phyloP scores from a whole-genome alignment of 2,888 invertebrate species.

The Petrolisthes manimaculis region DNA sequence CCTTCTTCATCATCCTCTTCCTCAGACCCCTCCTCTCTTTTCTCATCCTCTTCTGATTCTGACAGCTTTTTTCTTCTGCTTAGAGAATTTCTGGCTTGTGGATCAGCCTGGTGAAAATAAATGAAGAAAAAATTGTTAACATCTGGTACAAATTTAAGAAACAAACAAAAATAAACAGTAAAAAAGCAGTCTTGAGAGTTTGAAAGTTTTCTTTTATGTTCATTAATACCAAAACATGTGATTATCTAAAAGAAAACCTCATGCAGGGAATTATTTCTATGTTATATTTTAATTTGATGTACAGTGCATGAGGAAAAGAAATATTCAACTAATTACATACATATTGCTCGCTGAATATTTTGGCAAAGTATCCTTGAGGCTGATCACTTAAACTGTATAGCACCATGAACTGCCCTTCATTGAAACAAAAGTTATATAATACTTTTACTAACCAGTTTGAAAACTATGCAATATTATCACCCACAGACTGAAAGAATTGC shows the following conservation, averaged over 20 bases:
- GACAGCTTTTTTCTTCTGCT: conserved; percentile 48
- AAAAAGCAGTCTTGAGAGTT: neutral
- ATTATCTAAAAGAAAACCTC: no score
- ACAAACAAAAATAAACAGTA: neutral
- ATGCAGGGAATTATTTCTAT: no score
- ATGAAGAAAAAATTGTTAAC: no score
- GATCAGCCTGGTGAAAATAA: conserved; percentile 52
- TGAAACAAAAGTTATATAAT: neutral
- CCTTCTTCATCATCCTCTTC: conserved; percentile 56
- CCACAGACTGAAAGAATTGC: neutral
- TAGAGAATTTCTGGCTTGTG: conserved; percentile 56
- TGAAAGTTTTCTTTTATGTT: neutral
- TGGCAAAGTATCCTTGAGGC: no score
- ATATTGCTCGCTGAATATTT: no score
- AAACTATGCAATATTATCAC: neutral
- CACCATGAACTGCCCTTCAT: no score
- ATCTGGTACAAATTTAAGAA: no score
- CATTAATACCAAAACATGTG: neutral
- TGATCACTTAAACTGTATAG: no score
- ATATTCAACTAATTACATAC: no score
- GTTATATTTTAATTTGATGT: no score
- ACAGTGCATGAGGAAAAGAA: no score
- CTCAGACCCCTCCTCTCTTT: conserved; percentile 24
- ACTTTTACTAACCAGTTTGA: neutral
- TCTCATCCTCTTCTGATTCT: conserved; percentile 57